A percentile compares a stretch with the other conserved stretches of the same genome.
Conservation (phyloP, 2,113 vertebrate genomes). For the Ellobius talpinus region DNA sequence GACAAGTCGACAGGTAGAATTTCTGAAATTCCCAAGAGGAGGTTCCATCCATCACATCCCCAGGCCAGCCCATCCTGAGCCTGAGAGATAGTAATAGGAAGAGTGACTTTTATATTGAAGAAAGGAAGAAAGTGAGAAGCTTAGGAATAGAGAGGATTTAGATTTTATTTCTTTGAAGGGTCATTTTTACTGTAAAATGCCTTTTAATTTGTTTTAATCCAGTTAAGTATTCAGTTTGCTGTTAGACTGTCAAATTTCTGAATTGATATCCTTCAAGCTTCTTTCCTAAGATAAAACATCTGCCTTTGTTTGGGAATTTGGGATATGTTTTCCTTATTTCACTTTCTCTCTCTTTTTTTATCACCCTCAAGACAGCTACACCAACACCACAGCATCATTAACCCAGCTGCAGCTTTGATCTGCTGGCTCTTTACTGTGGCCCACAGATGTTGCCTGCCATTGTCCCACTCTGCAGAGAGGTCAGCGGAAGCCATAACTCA, state of each 20-base stretch:
- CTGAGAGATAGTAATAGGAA: rapidly evolving
- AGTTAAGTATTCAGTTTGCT: background rate
- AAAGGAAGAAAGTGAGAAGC: slow-evolving; percentile 1
- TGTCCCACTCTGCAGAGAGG: slow-evolving; percentile 39
- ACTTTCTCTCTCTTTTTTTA: slow-evolving; percentile 4
- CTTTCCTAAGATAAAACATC: slow-evolving; percentile 69
- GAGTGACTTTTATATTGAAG: background rate
- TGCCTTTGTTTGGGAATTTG: slow-evolving; percentile 57
- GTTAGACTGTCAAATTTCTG: slow-evolving; percentile 19
- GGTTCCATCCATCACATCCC: background rate
- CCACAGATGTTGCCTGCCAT: background rate
- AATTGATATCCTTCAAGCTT: slow-evolving; percentile 3
- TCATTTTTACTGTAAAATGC: slow-evolving; percentile 45
- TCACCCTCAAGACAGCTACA: slow-evolving; percentile 56
- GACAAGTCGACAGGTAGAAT: background rate
- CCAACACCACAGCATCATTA: background rate
- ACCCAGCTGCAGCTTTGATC: slow-evolving; percentile 61
- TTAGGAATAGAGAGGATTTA: background rate
- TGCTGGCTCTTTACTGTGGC: background rate
- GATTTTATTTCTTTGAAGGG: background rate
- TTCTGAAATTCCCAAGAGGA: background rate
- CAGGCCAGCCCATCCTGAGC: background rate
- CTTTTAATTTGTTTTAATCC: background rate
- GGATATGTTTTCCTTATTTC: slow-evolving; percentile 28
- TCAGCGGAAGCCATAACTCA: background rate